phyloP scores from a whole-genome alignment of 2,888 invertebrate species.

The Pseudococcus viburni region DNA sequence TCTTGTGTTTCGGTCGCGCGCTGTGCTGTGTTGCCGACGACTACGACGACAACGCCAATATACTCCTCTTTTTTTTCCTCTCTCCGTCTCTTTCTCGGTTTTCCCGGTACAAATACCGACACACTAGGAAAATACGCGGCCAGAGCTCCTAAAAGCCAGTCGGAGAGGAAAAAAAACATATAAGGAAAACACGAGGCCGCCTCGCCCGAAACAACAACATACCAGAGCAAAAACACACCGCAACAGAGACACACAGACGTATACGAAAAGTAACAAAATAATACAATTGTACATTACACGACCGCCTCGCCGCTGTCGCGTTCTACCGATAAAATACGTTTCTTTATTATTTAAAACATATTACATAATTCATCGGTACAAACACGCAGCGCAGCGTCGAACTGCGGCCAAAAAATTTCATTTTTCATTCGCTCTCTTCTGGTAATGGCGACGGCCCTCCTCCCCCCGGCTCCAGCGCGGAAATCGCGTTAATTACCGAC shows the following conservation, averaged over 20 bases:
- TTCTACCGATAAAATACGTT: slow-evolving; percentile 25
- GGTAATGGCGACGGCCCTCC: not conserved
- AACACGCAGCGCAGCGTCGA: not conserved
- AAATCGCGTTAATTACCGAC: slow-evolving; percentile 25
- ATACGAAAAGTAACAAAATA: slow-evolving; percentile 23
- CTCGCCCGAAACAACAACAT: not conserved
- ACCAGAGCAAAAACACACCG: not conserved
- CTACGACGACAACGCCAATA: slow-evolving; percentile 3
- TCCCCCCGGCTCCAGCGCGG: not conserved
- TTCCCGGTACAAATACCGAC: not conserved
- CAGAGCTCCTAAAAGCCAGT: slow-evolving; percentile 19
- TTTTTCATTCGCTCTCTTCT: not conserved
- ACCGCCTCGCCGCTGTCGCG: not conserved
- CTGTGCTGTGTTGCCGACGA: not conserved
- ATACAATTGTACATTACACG: slow-evolving; percentile 15
- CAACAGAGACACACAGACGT: not conserved
- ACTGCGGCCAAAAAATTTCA: slow-evolving; percentile 6
- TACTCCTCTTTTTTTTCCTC: too few species aligned
- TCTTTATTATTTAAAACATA: slow-evolving; percentile 46
- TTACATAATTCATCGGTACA: slow-evolving; percentile 29
- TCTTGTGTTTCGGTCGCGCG: not conserved
- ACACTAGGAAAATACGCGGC: slow-evolving; percentile 8
- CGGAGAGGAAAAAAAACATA: not conserved
- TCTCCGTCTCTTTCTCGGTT: not conserved
- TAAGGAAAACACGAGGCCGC: not conserved